Evolutionary conservation across 2,113 vertebrate species (phyloP).

Genomic region (Xenopus tropicalis): DNA sequence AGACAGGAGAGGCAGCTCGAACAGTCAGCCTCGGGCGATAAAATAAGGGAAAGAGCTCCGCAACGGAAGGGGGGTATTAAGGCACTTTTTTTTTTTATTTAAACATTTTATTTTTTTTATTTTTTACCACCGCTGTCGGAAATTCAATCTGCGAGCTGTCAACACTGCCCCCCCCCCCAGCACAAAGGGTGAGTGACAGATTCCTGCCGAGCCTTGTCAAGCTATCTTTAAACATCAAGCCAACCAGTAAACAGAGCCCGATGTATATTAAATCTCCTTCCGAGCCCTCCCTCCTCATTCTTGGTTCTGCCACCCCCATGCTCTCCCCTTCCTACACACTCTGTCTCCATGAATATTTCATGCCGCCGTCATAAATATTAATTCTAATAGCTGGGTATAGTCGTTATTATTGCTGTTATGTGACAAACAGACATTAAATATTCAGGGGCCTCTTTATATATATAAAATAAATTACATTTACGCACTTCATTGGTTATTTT

Average conservation of each 20-base stretch:
- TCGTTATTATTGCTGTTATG: slow-evolving; percentile 96
- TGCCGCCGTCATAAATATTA: slow-evolving; percentile 97
- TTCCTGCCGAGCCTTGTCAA: slow-evolving; percentile 72
- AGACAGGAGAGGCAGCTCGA: slow-evolving; percentile 74
- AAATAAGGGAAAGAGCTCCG: slow-evolving; percentile 59
- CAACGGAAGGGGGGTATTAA: slow-evolving; percentile 69
- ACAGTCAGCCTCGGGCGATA: slow-evolving; percentile 76
- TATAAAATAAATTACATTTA: slow-evolving; percentile 62
- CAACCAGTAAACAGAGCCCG: slow-evolving; percentile 77
- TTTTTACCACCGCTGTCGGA: slow-evolving; percentile 89
- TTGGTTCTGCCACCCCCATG: slow-evolving; percentile 31
- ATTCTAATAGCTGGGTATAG: slow-evolving; percentile 96
- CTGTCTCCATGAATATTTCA: slow-evolving; percentile 98
- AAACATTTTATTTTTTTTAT: slow-evolving; percentile 50
- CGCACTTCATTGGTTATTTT: slow-evolving; percentile 73
- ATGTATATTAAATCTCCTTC: slow-evolving; percentile 82
- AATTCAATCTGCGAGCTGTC: slow-evolving; percentile 87
- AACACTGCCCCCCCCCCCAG: slow-evolving; percentile 57
- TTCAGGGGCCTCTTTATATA: slow-evolving; percentile 82
- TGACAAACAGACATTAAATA: slow-evolving; percentile 96
- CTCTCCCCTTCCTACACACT: slow-evolving; percentile 63
- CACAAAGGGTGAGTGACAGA: slow-evolving; percentile 72
- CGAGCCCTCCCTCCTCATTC: slow-evolving; percentile 57
- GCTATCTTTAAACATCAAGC: slow-evolving; percentile 81
- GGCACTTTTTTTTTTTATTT: slow-evolving; percentile 27